phyloP scores from a whole-genome alignment of 2,113 vertebrate species.

The Proteles cristata region DNA sequence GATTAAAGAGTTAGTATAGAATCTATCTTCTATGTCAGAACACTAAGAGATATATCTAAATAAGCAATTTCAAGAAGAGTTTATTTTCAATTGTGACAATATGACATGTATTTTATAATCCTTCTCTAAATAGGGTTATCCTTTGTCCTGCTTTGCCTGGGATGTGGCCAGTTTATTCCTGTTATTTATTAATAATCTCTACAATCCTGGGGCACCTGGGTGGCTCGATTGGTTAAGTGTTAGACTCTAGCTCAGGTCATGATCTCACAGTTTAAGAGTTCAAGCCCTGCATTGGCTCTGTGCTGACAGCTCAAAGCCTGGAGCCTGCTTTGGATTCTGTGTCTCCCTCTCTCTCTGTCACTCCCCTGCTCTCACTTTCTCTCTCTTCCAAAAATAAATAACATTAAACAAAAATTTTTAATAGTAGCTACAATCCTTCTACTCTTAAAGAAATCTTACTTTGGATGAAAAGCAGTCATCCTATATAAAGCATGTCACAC shows the following conservation, averaged over 20 bases:
- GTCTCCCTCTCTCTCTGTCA: no score
- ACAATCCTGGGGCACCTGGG: background rate
- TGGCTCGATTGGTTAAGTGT: no score
- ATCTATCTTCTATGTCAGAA: background rate
- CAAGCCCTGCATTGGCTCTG: no score
- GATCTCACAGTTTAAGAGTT: no score
- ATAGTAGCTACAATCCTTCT: background rate
- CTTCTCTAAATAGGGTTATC: background rate
- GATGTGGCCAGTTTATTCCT: background rate
- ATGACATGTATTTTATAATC: background rate
- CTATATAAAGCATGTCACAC: conserved; percentile 4
- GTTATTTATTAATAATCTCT: background rate
- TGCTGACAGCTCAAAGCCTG: no score
- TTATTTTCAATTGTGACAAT: conserved; percentile 23
- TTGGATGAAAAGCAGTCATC: background rate
- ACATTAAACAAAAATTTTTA: no score
- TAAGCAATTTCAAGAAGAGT: background rate
- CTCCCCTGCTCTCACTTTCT: no score
- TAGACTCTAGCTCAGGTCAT: no score
- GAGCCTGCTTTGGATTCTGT: no score
- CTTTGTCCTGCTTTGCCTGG: background rate
- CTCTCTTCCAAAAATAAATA: no score
- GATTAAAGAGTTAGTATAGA: background rate
- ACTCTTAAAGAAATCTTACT: background rate
- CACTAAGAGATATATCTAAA: background rate